Evolutionary conservation across 2,113 vertebrate genomes (phyloP).

Genomic region (Penelope pileata): DNA sequence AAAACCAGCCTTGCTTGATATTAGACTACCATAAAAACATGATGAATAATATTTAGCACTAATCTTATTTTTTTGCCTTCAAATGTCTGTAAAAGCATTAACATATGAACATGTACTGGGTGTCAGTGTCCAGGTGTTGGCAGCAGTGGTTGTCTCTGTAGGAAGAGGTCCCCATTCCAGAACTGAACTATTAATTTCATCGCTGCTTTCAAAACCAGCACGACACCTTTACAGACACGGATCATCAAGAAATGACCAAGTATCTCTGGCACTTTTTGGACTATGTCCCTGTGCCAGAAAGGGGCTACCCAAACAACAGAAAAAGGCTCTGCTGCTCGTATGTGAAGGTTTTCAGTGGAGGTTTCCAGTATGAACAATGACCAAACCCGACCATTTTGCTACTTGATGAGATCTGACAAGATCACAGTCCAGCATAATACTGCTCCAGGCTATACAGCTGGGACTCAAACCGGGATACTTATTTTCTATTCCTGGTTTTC

Average conservation of each 20-base stretch:
- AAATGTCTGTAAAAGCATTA: background rate
- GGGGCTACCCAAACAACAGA: background rate
- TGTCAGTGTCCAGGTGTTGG: background rate
- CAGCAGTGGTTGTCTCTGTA: background rate
- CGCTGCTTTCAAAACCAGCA: background rate
- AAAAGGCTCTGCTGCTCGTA: background rate
- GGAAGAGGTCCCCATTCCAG: background rate
- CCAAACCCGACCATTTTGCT: background rate
- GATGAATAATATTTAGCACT: background rate
- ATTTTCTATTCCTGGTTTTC: background rate
- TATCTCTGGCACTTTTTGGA: background rate
- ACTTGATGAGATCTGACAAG: conserved; percentile 66
- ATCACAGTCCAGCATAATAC: background rate
- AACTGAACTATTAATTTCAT: background rate
- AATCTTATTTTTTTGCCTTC: background rate
- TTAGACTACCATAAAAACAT: background rate
- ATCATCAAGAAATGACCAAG: background rate
- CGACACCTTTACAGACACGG: background rate
- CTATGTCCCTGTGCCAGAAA: background rate
- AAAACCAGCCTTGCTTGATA: background rate
- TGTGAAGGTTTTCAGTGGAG: background rate
- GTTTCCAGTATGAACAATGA: background rate
- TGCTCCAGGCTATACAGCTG: conserved; percentile 61
- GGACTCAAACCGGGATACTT: background rate
- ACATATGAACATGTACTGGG: background rate